Evolutionary conservation across 2,797 vertebrate genomes (phyloP), one percentile per base, ranked within the genome.

Genomic region (Momotus momota): DNA sequence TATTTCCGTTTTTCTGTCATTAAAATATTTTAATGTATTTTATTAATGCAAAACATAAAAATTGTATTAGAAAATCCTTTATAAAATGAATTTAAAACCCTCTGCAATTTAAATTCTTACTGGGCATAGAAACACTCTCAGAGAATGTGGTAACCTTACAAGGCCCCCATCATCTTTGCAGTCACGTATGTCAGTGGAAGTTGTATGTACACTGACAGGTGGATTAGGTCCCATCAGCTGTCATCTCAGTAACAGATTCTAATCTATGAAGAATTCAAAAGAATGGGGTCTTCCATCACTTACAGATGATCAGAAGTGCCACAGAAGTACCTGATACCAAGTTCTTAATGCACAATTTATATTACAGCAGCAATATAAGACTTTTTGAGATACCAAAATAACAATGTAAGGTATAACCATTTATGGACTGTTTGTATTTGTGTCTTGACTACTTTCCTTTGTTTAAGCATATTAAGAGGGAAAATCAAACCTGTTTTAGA

Each of bases 151-250:
- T 51, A 90, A 46, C 25, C 67, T 89, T 43, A 31, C 61, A 83
- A 92, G 46, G 21, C 17, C 10, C 27, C 43, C 54, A 96, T 88
- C 81, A 80, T 80, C 73, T 94, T 90, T 70, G 43, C 92, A 85
- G 83, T 95, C 88, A 94, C 10, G 13, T 91, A 88, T 52, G 40
- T 90, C 62, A 89, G 46, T 70, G 43, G 15, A 93, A 86, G 54
- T 62, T 77, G 54, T 45, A 90, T 40, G 19, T 46, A 80, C 64
- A 70, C 14, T 94, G 95, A 94, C 82, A 91, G 62, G 77, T 88
- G 65, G 67, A 95, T 93, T 95, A 91, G 82, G 88, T 91, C 40
- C 69, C 73, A 88, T 88, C 90, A 97, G 72, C 45, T 93, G 85
- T 82, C 58, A 81, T 74, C 77, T 51, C 69, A 1, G 19, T 69